These are phyloP conservation scores for Aporophyla nigra DNA, from an alignment of 2,888 invertebrate species.

Conservation along the genomic window DNA sequence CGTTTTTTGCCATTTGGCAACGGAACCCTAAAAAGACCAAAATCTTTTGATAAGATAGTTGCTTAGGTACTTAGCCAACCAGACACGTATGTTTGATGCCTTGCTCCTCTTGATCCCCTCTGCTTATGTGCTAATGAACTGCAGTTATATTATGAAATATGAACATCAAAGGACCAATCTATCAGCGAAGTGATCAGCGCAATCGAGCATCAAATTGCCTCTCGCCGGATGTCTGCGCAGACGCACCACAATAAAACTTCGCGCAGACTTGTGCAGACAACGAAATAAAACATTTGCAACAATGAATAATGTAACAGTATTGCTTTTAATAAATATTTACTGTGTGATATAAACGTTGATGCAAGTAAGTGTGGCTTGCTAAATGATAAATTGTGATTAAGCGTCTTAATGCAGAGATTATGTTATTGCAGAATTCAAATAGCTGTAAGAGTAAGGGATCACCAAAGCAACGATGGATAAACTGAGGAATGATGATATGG, in stretches of 20 bases:
- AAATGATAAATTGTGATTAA: background rate
- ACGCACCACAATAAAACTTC: conserved; percentile 57
- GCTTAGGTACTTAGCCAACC: background rate
- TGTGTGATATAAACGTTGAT: conserved; percentile 26
- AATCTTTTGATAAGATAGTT: background rate
- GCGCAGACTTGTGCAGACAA: conserved; percentile 47
- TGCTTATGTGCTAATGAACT: conserved; percentile 47
- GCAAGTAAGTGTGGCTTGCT: conserved; percentile 17
- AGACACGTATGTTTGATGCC: background rate
- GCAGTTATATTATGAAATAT: conserved; percentile 53
- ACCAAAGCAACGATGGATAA: too few relatives aligned
- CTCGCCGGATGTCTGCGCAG: conserved; percentile 81
- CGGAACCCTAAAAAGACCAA: too few relatives aligned
- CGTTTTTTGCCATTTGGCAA: too few relatives aligned
- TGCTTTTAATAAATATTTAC: conserved; percentile 39
- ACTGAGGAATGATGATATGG: too few relatives aligned
- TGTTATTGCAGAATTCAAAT: background rate
- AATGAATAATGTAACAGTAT: conserved; percentile 61
- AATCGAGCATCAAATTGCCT: conserved; percentile 83
- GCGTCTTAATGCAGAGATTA: background rate
- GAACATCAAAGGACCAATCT: conserved; percentile 76
- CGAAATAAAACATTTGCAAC: conserved; percentile 57
- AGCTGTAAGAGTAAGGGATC: too few relatives aligned
- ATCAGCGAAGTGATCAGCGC: conserved; percentile 73
- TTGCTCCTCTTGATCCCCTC: background rate